phyloP scores from a whole-genome alignment of 2,113 vertebrate species.

The Synodontis membranacea region DNA sequence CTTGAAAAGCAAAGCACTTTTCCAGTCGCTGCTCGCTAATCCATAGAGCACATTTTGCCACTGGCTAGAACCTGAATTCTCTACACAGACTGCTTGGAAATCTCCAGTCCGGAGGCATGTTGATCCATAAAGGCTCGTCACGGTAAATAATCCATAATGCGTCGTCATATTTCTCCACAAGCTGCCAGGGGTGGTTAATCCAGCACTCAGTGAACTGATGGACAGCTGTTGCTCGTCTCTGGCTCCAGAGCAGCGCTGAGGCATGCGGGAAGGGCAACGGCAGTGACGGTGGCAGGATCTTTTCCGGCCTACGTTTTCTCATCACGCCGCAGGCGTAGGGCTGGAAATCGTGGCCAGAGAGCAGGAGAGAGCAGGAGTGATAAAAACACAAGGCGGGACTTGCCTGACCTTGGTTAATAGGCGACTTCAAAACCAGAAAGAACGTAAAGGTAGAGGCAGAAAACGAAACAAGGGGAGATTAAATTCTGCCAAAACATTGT shows the following conservation, averaged over 20 bases:
- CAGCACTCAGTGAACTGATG: constrained; percentile 16
- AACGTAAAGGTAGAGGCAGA: background rate
- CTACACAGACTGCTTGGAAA: background rate
- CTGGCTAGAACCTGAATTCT: constrained; percentile 2
- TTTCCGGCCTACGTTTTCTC: constrained; percentile 22
- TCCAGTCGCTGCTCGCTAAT: background rate
- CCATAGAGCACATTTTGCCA: background rate
- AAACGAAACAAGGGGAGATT: background rate
- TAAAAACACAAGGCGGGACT: background rate
- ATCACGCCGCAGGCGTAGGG: constrained; percentile 9
- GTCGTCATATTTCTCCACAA: constrained; percentile 20
- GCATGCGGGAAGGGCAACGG: background rate
- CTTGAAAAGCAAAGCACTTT: background rate
- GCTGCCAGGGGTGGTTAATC: constrained; percentile 37
- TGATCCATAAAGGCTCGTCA: constrained; percentile 21
- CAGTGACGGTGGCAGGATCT: constrained; percentile 2
- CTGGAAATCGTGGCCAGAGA: background rate
- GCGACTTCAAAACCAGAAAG: constrained; percentile 7
- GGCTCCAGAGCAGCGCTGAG: background rate
- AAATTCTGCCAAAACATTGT: background rate
- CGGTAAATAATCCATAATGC: constrained; percentile 49
- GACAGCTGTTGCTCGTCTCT: constrained; percentile 30
- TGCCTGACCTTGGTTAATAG: background rate
- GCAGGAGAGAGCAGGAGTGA: background rate
- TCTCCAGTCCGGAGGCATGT: constrained; percentile 1